Base-by-base conservation (phyloP, 2,797 vertebrate genomes). In the Threskiornis aethiopicus region DNA sequence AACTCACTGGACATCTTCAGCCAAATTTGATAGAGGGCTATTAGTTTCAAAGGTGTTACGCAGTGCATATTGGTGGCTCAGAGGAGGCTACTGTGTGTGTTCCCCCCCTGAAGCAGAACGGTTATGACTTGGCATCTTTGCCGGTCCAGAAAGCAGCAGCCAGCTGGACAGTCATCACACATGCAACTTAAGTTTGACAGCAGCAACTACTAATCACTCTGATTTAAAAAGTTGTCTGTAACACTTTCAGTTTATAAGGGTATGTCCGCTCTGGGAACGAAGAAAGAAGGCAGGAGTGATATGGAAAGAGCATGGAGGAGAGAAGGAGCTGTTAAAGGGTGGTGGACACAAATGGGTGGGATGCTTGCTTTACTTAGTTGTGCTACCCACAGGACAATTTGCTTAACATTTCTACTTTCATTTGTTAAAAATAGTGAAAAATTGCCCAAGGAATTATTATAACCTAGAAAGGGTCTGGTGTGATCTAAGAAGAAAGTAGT, bases 401-500 rank as follows among this genome's bases (percentile, higher is more conserved):
- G 9, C 14, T 55, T 51, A 16, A 3, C 1, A 70, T 75, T 75
- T 91, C 29, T 13, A 20, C 19, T 64, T 69, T 73, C 1, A 37
- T 64, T 80, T 95, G 29, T 72, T 61, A 51, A 76, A 84, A 62
- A 26, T 61, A 21, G 24, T 19, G 8, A 64, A 93, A 76, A 85
- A 70, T 35, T 94, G 9, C 33, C n/a, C 49, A 57, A 69, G n/a
- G 16, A 58, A 54, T 66, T 80, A 44, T 91, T 80, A 33, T 62
- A 71, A 57, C 39, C 55, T 82, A 31, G 41, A 89, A 81, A 59
- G 31, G 8, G 4, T 67, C 41, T 73, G 35, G 4, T 79, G 26
- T 59, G 42, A 73, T 77, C 39, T 55, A 71, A 73, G 80, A 76
- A 95, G 49, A 84, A 93, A 89, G 52, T 11, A 55, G 64, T 24